Percentiles rank a stretch among this genome's conserved stretches.
Conservation (phyloP, 1,140 invertebrate genomes). For the Dendrolimus kikuchii region DNA sequence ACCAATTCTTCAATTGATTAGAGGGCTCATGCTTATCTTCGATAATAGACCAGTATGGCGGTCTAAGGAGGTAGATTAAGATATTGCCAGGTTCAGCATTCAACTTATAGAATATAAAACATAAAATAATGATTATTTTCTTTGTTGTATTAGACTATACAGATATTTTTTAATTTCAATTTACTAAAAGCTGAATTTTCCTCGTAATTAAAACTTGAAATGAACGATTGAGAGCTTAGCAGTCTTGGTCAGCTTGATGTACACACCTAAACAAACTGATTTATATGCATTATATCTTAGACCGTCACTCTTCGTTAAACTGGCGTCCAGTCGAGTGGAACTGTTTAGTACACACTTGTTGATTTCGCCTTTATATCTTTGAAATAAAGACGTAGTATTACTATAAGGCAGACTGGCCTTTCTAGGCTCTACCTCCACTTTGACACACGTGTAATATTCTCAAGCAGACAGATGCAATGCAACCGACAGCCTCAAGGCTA, state of each 20-base stretch:
- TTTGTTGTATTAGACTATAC: no score
- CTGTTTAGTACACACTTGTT: slow-evolving; percentile 4
- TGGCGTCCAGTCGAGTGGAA: slow-evolving; percentile 22
- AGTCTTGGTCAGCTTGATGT: slow-evolving; percentile 18
- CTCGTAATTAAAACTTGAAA: background rate
- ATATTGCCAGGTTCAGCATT: no score
- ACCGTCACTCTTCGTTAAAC: slow-evolving; percentile 34
- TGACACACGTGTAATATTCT: slow-evolving; percentile 31
- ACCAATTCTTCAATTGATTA: no score
- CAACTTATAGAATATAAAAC: no score
- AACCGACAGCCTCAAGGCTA: slow-evolving; percentile 23
- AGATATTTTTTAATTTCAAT: no score
- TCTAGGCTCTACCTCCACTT: slow-evolving; percentile 6
- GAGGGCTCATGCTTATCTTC: no score
- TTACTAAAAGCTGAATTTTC: no score
- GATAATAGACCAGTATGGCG: no score
- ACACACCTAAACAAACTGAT: slow-evolving; percentile 28
- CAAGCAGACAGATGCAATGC: slow-evolving; percentile 28
- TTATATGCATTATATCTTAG: slow-evolving; percentile 27
- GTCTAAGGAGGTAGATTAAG: no score
- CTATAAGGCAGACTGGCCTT: background rate
- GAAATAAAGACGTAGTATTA: slow-evolving; percentile 5
- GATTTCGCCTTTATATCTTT: background rate
- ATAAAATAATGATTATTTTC: no score
- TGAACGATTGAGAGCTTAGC: slow-evolving; percentile 1